Percentiles rank a stretch among this genome's conserved stretches.
Conservation (phyloP, 2,888 invertebrate species). For the Cerastis leucographa region DNA sequence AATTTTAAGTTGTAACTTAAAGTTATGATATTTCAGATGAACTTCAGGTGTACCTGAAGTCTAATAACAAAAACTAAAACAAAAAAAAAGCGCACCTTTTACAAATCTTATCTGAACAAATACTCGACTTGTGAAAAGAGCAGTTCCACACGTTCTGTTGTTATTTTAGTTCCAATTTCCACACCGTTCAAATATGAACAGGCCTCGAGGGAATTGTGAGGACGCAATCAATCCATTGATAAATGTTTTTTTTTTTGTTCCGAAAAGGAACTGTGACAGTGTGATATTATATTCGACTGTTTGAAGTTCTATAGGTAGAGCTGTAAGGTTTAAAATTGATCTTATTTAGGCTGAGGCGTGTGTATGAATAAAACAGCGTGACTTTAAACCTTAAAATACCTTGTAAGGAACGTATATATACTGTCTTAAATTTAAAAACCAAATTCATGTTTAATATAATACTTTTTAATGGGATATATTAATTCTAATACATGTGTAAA, state of each 20-base stretch:
- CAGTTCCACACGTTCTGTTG: conserved; percentile 42
- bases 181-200: conserved; percentile 64
- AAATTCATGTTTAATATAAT: too few species aligned
- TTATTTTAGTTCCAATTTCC: conserved; percentile 68
- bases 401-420: background rate
- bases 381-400: background rate
- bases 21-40: too few species aligned
- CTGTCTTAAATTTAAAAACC: too few species aligned
- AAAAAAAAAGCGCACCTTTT: background rate
- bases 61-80: too few species aligned
- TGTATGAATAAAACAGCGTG: background rate
- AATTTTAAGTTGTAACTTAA: too few species aligned
- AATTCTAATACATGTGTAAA: too few species aligned
- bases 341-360: too few species aligned
- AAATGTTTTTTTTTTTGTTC: conserved; percentile 50
- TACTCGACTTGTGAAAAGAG: conserved; percentile 35
- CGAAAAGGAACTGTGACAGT: conserved; percentile 21
- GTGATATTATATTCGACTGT: background rate
- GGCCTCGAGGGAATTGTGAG: conserved; percentile 36
- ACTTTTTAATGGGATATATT: too few species aligned
- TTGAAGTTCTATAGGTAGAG: background rate
- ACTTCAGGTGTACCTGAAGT: too few species aligned
- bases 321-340: background rate
- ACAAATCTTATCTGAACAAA: conserved; percentile 46
- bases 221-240: conserved; percentile 56